Conservation (phyloP, 2,888 invertebrate genomes). For the Meloe dianella region DNA sequence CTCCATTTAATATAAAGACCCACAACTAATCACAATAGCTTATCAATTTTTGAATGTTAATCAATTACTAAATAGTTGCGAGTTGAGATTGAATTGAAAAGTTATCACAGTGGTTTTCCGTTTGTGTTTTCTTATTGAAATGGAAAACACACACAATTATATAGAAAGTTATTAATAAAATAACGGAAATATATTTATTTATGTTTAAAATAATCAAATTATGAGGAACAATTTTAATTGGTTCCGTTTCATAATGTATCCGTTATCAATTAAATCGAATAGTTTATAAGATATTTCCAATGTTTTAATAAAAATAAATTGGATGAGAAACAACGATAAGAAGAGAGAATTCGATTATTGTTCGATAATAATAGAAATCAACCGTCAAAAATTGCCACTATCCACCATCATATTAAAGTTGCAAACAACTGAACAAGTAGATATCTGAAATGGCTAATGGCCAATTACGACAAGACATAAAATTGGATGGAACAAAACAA, state of each 20-base stretch:
- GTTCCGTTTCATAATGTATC: neutral
- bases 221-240: neutral
- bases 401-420: too few species aligned
- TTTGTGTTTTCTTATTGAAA: neutral
- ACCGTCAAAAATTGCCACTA: too few species aligned
- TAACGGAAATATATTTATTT: neutral
- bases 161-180: slow-evolving; percentile 1
- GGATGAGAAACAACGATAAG: too few species aligned
- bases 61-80: neutral
- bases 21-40: neutral
- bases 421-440: too few species aligned
- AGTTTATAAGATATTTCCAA: neutral
- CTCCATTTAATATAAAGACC: neutral
- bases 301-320: neutral
- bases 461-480: too few species aligned
- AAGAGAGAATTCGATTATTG: too few species aligned
- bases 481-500: neutral
- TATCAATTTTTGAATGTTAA: neutral
- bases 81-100: neutral
- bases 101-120: neutral
- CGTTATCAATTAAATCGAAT: neutral
- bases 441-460: too few species aligned
- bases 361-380: too few species aligned
- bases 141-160: neutral
- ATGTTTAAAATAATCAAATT: neutral